Evolutionary conservation across 2,113 vertebrate species (phyloP).

Genomic region (Chrysochloris asiatica): DNA sequence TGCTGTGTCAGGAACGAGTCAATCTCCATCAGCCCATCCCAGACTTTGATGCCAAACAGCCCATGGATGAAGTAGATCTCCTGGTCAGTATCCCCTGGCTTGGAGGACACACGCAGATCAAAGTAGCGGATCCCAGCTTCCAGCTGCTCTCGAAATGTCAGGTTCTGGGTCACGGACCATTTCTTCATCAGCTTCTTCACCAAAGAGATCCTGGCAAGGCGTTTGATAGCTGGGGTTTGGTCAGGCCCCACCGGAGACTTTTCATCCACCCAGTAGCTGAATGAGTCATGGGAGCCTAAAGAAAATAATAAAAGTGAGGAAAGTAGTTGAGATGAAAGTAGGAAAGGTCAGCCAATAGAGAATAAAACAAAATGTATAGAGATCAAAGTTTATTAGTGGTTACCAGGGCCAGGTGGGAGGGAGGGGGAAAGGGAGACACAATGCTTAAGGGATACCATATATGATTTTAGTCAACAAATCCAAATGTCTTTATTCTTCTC

Average conservation of each 20-base stretch:
- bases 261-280: constrained; percentile 94
- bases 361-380: background rate
- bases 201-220: constrained; percentile 88
- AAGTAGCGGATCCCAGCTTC: constrained; percentile 98
- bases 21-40: constrained; percentile 93
- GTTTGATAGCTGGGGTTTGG: constrained; percentile 89
- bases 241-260: constrained; percentile 92
- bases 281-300: constrained; percentile 92
- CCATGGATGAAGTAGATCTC: constrained; percentile 98
- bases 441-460: background rate
- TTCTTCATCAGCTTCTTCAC: constrained; percentile 94
- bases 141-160: constrained; percentile 96
- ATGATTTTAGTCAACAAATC: too few relatives aligned
- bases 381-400: background rate
- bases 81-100: constrained; percentile 89
- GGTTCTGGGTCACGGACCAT: constrained; percentile 94
- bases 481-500: too few relatives aligned
- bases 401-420: background rate
- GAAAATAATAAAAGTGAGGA: background rate
- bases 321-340: background rate
- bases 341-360: background rate
- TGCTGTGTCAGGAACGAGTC: constrained; percentile 91
- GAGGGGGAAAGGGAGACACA: background rate
- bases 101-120: constrained; percentile 97
- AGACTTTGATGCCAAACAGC: constrained; percentile 95